Percentiles rank a stretch among this genome's conserved stretches.
These are phyloP conservation scores for Taenioides sp. DNA, from an alignment of 2,797 vertebrate genomes.

Conservation along the genomic window DNA sequence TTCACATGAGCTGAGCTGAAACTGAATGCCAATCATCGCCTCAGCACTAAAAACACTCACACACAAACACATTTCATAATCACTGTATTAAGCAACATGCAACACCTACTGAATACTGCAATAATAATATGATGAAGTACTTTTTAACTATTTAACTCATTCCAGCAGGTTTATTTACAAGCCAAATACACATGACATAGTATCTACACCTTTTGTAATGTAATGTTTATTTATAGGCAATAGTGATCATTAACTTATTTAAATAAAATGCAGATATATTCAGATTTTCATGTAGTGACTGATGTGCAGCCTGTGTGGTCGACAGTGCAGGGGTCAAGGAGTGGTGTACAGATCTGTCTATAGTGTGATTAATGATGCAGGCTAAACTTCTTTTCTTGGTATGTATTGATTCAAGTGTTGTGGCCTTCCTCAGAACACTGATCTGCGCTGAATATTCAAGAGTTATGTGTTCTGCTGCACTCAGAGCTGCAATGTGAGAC, in stretches of 20 bases:
- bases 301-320: slow-evolving; percentile 30
- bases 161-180: not conserved
- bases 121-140: not conserved
- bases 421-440: slow-evolving; percentile 52
- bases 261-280: slow-evolving; percentile 10
- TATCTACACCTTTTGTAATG: not conserved
- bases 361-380: slow-evolving; percentile 72
- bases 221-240: not conserved
- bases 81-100: not conserved
- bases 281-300: slow-evolving; percentile 27
- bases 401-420: slow-evolving; percentile 63
- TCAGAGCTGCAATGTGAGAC: slow-evolving; percentile 38
- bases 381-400: slow-evolving; percentile 54
- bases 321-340: slow-evolving; percentile 62
- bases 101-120: not conserved
- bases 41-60: not conserved
- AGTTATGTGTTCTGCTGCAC: slow-evolving; percentile 44
- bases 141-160: too few relatives aligned
- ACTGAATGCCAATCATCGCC: slow-evolving; percentile 2
- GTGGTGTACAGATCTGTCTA: slow-evolving; percentile 42
- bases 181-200: not conserved
- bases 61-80: not conserved
- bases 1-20: not conserved
- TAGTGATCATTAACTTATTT: not conserved
- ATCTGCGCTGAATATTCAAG: slow-evolving; percentile 68